These are phyloP conservation scores for Cotesia vestalis DNA, from an alignment of 1,140 invertebrate genomes.

Conservation along the genomic window DNA sequence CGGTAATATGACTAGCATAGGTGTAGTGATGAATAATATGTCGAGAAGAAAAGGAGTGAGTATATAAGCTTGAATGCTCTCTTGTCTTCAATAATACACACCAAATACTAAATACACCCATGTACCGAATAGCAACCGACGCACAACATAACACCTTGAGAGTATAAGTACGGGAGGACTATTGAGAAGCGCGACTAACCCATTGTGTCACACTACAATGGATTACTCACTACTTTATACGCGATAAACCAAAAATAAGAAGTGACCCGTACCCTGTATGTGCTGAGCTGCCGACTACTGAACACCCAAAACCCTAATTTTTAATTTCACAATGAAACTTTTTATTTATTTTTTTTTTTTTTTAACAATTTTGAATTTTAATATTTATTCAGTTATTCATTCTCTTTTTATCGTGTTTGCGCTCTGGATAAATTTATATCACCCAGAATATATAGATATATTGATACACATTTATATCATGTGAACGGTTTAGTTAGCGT, in stretches of 20 bases:
- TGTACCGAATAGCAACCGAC: conserved; percentile 29
- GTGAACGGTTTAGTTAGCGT: too few species aligned
- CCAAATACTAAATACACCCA: neutral
- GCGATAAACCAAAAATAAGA: conserved; percentile 41
- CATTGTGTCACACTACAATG: conserved; percentile 8
- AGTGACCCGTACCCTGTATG: conserved; percentile 47
- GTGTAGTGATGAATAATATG: too few species aligned
- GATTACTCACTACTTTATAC: conserved; percentile 45
- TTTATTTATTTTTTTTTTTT: neutral
- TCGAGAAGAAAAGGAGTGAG: neutral
- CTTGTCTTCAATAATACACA: conserved; percentile 9
- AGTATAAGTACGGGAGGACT: conserved; percentile 38
- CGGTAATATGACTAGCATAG: neutral
- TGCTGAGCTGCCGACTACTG: too few species aligned
- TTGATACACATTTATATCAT: too few species aligned
- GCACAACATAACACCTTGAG: conserved; percentile 58
- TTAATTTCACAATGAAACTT: too few species aligned
- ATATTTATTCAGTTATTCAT: neutral
- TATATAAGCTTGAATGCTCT: neutral
- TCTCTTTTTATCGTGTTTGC: conserved; percentile 3
- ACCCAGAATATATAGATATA: too few species aligned
- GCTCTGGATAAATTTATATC: neutral
- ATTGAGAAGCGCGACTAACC: conserved; percentile 4
- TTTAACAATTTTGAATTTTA: neutral
- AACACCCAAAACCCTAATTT: neutral